A percentile compares a stretch with the other conserved stretches of the same genome.
Evolutionary conservation across 1,140 invertebrate genomes (phyloP).

Genomic region (Polypedilum vanderplanki): DNA sequence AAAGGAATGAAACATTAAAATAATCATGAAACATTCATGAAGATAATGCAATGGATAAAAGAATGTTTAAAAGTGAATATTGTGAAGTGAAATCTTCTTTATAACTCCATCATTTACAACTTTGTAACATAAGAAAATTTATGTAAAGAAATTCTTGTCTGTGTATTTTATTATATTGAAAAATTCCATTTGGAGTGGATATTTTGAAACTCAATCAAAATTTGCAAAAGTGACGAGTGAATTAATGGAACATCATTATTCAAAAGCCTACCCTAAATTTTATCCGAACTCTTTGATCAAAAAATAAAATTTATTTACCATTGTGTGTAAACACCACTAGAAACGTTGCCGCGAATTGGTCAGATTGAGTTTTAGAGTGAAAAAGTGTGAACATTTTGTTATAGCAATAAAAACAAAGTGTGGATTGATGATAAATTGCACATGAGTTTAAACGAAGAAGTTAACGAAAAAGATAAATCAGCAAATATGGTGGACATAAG

Average conservation of each 20-base stretch:
- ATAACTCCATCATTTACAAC: too few relatives aligned
- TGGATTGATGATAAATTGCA: neutral
- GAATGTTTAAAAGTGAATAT: conserved; percentile 5
- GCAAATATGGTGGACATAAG: conserved; percentile 62
- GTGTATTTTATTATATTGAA: neutral
- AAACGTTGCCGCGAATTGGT: neutral
- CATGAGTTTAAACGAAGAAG: neutral
- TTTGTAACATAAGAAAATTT: neutral
- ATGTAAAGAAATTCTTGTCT: neutral
- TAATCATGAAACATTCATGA: conserved; percentile 3
- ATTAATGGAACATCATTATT: conserved; percentile 8
- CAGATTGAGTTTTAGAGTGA: neutral
- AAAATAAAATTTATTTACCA: too few relatives aligned
- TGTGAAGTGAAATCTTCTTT: neutral
- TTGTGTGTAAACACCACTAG: too few relatives aligned
- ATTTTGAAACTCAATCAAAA: neutral
- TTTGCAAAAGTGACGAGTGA: neutral
- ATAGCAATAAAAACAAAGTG: neutral
- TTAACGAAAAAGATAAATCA: conserved; percentile 31
- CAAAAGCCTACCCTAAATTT: neutral
- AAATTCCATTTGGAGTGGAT: neutral
- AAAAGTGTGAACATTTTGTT: neutral
- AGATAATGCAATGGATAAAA: conserved; percentile 8
- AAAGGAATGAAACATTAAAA: neutral
- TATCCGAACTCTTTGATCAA: neutral